Percentiles rank a stretch among this genome's conserved stretches.
These are phyloP conservation scores for Protodeltote pygarga DNA, from an alignment of 2,888 invertebrate genomes.

Conservation along the genomic window DNA sequence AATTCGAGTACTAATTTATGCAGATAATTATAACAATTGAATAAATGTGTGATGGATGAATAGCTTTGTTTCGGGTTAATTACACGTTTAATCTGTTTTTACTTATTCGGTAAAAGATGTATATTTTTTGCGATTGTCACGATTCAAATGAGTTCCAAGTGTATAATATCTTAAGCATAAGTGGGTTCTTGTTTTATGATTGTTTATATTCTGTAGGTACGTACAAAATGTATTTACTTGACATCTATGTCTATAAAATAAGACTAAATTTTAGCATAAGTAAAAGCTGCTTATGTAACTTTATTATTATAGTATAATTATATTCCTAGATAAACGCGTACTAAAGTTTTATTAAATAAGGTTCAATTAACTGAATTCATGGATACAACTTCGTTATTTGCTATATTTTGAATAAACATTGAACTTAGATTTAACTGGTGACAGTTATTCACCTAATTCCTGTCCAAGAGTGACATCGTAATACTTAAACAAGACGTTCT, in stretches of 20 bases:
- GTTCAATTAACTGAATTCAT: neutral
- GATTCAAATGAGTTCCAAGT: no score
- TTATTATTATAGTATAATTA: constrained; percentile 35
- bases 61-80: constrained; percentile 25
- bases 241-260: constrained; percentile 46
- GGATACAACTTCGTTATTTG: neutral
- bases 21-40: constrained; percentile 20
- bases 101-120: neutral
- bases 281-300: constrained; percentile 40
- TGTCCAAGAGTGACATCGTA: constrained; percentile 33
- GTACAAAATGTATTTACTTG: constrained; percentile 16
- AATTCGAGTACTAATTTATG: constrained; percentile 10
- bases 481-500: constrained; percentile 46
- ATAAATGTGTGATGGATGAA: no score
- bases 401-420: constrained; percentile 5
- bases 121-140: neutral
- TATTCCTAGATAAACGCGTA: constrained; percentile 27
- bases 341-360: no score
- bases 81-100: constrained; percentile 4
- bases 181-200: neutral
- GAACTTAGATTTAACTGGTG: constrained; percentile 8
- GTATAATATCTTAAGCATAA: no score
- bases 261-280: constrained; percentile 32
- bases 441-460: constrained; percentile 17
- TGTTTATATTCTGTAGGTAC: neutral